Evolutionary conservation across 2,797 vertebrate genomes (phyloP).

Genomic region (Micrastur ruficollis): DNA sequence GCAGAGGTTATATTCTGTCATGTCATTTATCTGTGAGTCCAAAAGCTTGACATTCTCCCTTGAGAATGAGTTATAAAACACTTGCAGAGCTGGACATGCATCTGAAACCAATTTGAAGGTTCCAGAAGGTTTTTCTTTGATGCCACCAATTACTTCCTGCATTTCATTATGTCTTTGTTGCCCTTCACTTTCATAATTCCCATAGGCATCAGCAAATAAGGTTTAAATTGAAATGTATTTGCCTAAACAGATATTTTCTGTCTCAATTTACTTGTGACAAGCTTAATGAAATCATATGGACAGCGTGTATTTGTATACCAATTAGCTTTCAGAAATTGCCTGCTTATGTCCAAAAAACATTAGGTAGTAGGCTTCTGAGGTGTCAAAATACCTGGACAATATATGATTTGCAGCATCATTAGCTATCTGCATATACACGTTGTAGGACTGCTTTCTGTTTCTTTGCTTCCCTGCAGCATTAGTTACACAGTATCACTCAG

Average conservation of each 20-base stretch:
- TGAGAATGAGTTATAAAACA: not conserved
- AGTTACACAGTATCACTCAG: not conserved
- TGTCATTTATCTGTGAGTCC: not conserved
- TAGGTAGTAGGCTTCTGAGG: not conserved
- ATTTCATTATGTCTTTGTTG: conserved; percentile 4
- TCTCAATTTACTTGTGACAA: conserved; percentile 33
- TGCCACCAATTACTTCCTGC: not conserved
- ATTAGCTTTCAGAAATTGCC: not conserved
- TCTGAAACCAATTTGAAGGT: not conserved
- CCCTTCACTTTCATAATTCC: not conserved
- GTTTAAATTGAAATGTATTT: conserved; percentile 33
- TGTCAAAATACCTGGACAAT: not conserved
- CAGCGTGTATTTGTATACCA: not conserved
- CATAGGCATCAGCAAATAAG: not conserved
- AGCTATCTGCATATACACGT: not conserved
- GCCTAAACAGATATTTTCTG: conserved; percentile 37
- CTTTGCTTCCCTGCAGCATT: not conserved
- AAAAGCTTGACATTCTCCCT: not conserved
- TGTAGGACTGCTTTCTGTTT: not conserved
- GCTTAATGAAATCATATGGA: not conserved
- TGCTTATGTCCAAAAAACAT: not conserved
- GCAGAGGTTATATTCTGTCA: not conserved
- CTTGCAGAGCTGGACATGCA: not conserved
- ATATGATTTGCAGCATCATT: not conserved
- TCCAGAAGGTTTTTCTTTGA: conserved; percentile 7